Base-by-base conservation (phyloP, 1,140 invertebrate genomes). In the Nautilus pompilius region DNA sequence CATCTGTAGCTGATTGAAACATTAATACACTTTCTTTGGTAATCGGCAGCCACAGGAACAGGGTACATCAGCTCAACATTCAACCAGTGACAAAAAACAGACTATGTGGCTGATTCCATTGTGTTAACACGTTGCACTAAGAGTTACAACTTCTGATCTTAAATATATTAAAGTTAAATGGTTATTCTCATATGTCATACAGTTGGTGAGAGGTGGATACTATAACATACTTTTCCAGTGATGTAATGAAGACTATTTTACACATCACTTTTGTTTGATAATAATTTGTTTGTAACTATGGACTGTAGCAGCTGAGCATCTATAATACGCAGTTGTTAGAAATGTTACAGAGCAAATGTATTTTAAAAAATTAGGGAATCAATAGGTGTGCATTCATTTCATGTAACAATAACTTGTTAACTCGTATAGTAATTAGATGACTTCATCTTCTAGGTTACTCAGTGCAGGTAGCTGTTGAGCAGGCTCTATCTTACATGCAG, bases 401-500 rank as follows among this genome's bases (percentile, higher is more conserved):
- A 13, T 36, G 3, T 29, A 24, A 33, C 15, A 0, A 29, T 61
- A 15, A 58, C 34, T n/a, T 57, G 49, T 55, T 30, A 29, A 26
- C 33, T 32, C 49, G 17, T 53, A 29, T 51, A 26, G 17, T 20
- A 60, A 15, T 26, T 30, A 33, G 20, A 30, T 49, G 22, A 22
- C 36, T 51, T 48, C 10, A 62, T 15, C 10, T 67, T 72, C 28
- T 57, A 80, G 77, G 75, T 13, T 68, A 72, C 60, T 68, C 71
- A 36, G 85, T 89, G 1, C 81, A 87, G 64, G 82, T 83, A 24
- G 90, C 90, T 6, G 87, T 87, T 10, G 82, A 86, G 58, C 73
- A 82, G 63, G 86, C 86, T 26, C 78, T 90, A 28, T 71, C 85
- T 13, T 82, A 80, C 33, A 92, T 93, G 91, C 88, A 87, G 0